Percentiles rank a stretch among this genome's conserved stretches.
Evolutionary conservation across 2,113 vertebrate species (phyloP).

Genomic region (Colaptes auratus): DNA sequence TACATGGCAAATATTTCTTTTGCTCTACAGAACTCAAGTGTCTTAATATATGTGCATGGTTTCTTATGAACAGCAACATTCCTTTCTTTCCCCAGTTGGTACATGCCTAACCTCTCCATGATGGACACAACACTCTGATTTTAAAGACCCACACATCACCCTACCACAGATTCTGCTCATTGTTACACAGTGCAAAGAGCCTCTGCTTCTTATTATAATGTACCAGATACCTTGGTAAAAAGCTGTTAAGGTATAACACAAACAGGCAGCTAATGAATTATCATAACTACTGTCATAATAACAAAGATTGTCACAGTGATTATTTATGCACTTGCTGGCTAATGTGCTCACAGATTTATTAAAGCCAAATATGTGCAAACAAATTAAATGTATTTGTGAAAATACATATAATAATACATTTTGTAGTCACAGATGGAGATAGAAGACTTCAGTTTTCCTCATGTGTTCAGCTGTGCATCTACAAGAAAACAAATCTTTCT

Average conservation of each 20-base stretch:
- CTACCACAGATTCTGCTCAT: neutral
- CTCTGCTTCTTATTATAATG: neutral
- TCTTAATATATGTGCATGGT: neutral
- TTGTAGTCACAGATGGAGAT: neutral
- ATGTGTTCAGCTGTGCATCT: neutral
- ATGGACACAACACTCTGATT: neutral
- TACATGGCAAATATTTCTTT: neutral
- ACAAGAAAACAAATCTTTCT: neutral
- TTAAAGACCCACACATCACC: slow-evolving; percentile 1
- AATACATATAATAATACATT: slow-evolving; percentile 11
- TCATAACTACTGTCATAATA: slow-evolving; percentile 57
- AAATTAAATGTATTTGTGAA: slow-evolving; percentile 12
- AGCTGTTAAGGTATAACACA: neutral
- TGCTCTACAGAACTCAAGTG: neutral
- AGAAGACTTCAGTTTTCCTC: neutral
- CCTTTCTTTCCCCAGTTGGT: neutral
- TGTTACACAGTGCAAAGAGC: neutral
- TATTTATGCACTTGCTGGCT: slow-evolving; percentile 32
- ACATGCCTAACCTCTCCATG: neutral
- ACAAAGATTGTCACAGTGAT: slow-evolving; percentile 38
- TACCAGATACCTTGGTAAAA: neutral
- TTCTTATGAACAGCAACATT: neutral
- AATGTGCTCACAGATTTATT: slow-evolving; percentile 46
- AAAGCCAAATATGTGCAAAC: slow-evolving; percentile 22
- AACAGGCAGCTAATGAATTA: slow-evolving; percentile 51